Evolutionary conservation across 2,113 vertebrate species (phyloP), one percentile per base, ranked within the genome.

Genomic region (Aldabrachelys gigantea): DNA sequence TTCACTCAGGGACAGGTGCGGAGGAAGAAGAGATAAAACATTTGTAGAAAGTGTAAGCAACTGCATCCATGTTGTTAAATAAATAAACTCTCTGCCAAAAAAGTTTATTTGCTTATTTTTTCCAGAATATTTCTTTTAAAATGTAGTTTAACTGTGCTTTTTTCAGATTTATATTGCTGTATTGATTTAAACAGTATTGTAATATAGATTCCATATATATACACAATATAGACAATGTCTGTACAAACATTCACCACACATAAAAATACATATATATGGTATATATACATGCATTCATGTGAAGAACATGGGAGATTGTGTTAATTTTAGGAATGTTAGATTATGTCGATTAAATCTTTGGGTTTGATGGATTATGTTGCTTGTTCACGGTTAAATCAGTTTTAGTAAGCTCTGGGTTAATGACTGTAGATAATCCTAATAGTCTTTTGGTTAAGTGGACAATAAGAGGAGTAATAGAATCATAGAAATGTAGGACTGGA

Each of bases 21-120:
- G 97, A 98, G 97, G 98, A 98, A 98, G 98, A 98, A 98, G 98
- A 98, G 98, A 99, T 98, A 98, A 99, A 99, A 98, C 98, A 98
- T 99, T 98, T 98, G 98, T 98, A 98, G 97, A 98, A 98, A 98
- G 97, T 98, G 98, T 98, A 98, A 98, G 98, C 98, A 98, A 98
- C 98, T 98, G 97, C 96, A 98, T 98, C 3, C 1, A 97, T 98
- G 98, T 98, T 98, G 98, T 98, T 98, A 98, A 98, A 98, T 98
- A 98, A 98, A 98, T 98, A 98, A 98, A 97, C 96, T 96, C 93
- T 89, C 97, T 98, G 98, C 98, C 98, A 97, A 97, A 88, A 87
- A 96, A 95, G 94, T 95, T 97, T 98, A 98, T 98, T 97, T 98
- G 94, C 96, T 96, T 98, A 41, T 93, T 97, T 95, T 97, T 95